These are phyloP conservation scores for Gobio occitaniae DNA, from an alignment of 2,797 vertebrate genomes.

Conservation along the genomic window DNA sequence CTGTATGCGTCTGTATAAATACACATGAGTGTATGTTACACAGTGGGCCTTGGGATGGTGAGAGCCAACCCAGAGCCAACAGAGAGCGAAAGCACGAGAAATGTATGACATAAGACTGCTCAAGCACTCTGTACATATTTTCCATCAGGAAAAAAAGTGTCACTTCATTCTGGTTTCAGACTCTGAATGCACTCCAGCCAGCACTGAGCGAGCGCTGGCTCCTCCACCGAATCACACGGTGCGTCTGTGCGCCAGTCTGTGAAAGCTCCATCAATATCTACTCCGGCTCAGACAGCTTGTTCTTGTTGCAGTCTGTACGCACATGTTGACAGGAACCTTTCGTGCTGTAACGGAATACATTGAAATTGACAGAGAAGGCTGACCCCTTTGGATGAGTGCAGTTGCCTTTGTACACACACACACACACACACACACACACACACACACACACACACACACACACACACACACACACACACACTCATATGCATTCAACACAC, in stretches of 20 bases:
- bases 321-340: constrained; percentile 66
- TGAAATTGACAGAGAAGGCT: constrained; percentile 55
- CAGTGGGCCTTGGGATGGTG: background rate
- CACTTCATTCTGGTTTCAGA: constrained; percentile 38
- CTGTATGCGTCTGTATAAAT: background rate
- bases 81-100: constrained; percentile 14
- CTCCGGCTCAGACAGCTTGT: constrained; percentile 59
- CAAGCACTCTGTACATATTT: constrained; percentile 63
- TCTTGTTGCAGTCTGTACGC: constrained; percentile 52
- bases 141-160: constrained; percentile 60
- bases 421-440: no score
- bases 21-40: background rate
- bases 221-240: constrained; percentile 1
- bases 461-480: no score
- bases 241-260: constrained; percentile 20
- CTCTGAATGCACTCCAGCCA: constrained; percentile 47
- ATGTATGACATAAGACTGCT: constrained; percentile 22
- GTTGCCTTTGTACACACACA: constrained; percentile 8
- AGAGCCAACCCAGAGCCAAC: background rate
- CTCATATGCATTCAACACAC: background rate
- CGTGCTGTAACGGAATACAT: constrained; percentile 54
- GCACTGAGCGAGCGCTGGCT: constrained; percentile 2
- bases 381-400: constrained; percentile 28
- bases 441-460: no score
- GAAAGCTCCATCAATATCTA: constrained; percentile 20